Conservation (phyloP, 2,113 vertebrate genomes). For the Microcebus griseorufus region DNA sequence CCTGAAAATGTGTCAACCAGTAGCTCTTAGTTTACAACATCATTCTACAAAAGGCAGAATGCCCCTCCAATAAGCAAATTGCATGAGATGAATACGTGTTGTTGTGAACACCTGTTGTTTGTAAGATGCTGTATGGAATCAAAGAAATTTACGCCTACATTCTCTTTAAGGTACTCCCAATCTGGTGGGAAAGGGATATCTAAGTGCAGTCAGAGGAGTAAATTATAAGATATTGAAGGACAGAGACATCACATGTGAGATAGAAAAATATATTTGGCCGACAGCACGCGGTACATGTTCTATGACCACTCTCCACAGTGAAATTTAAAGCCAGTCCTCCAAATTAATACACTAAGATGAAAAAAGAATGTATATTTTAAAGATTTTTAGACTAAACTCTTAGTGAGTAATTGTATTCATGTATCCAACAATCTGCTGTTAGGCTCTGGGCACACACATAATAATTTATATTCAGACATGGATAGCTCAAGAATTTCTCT, state of each 20-base stretch:
- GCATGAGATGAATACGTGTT: not conserved
- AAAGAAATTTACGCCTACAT: constrained; percentile 1
- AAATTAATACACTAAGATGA: not conserved
- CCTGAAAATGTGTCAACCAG: not conserved
- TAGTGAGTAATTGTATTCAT: not conserved
- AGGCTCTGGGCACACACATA: not conserved
- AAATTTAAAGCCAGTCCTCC: not conserved
- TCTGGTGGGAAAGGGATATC: not conserved
- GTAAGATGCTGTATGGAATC: not conserved
- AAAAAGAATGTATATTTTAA: not conserved
- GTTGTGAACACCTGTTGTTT: not conserved
- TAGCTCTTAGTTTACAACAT: not conserved
- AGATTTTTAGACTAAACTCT: not conserved
- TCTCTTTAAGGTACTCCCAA: not conserved
- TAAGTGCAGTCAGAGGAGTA: not conserved
- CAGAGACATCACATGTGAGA: not conserved
- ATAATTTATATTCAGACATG: not conserved
- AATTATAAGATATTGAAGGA: not conserved
- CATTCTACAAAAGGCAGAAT: not conserved
- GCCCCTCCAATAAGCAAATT: not conserved
- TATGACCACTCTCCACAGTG: not conserved
- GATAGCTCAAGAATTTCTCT: not conserved
- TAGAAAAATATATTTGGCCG: not conserved
- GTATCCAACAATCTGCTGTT: not conserved
- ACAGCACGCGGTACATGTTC: not conserved